These are phyloP conservation scores for Valencia hispanica DNA, from an alignment of 2,797 vertebrate species.

Conservation along the genomic window DNA sequence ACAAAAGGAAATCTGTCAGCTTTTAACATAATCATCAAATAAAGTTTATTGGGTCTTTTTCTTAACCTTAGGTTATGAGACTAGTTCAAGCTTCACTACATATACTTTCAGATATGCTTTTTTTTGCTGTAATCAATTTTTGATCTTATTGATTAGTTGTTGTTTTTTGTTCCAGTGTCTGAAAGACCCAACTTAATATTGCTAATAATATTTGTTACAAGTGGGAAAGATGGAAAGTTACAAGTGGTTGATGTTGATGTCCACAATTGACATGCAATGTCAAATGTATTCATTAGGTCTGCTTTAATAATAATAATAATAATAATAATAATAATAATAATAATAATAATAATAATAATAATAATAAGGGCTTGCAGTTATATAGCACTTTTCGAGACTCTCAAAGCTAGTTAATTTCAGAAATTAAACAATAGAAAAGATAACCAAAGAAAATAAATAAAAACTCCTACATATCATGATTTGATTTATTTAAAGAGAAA, in stretches of 20 bases:
- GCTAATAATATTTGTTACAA: not conserved
- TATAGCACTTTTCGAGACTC: too few relatives aligned
- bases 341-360: too few relatives aligned
- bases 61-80: not conserved
- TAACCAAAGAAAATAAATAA: not conserved
- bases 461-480: not conserved
- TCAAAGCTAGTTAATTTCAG: too few relatives aligned
- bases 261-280: not conserved
- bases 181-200: not conserved
- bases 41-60: not conserved
- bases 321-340: too few relatives aligned
- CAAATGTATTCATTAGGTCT: not conserved
- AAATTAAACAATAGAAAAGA: too few relatives aligned
- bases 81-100: not conserved
- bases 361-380: too few relatives aligned
- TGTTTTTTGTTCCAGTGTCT: not conserved
- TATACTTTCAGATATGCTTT: not conserved
- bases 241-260: not conserved
- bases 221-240: too few relatives aligned
- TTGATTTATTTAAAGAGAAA: not conserved
- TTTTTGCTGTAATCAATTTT: not conserved
- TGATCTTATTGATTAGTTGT: not conserved
- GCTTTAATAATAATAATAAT: too few relatives aligned
- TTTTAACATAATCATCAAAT: slow-evolving; percentile 29
- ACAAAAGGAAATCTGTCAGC: slow-evolving; percentile 26